Evolutionary conservation across 2,113 vertebrate species (phyloP).

Genomic region (Parus major): DNA sequence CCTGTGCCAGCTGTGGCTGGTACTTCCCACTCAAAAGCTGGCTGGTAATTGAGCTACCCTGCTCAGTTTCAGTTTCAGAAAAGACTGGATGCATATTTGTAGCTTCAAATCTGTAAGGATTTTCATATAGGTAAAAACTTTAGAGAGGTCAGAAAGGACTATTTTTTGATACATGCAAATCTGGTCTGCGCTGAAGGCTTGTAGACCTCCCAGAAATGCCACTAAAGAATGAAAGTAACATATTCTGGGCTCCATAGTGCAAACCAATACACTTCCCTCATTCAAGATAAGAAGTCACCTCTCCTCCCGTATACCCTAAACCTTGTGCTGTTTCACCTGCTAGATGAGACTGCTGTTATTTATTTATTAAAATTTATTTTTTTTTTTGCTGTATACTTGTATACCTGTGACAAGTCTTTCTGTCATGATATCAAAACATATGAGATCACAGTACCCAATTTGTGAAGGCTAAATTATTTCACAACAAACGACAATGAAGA

Average conservation of each 20-base stretch:
- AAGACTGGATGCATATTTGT: background rate
- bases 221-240: background rate
- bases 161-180: background rate
- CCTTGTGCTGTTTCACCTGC: background rate
- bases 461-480: background rate
- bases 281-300: background rate
- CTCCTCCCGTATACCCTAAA: background rate
- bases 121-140: background rate
- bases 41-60: background rate
- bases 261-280: background rate
- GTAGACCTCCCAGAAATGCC: background rate
- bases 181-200: background rate
- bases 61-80: background rate
- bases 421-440: background rate
- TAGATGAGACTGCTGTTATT: background rate
- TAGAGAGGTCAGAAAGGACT: background rate
- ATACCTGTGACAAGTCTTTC: background rate
- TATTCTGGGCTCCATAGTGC: background rate
- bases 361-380: background rate
- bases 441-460: background rate
- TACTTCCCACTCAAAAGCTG: background rate
- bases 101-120: background rate
- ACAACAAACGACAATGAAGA: rapidly evolving
- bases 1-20: background rate
- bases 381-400: background rate